Evolutionary conservation across 2,888 invertebrate genomes (phyloP), one percentile per base, ranked within the genome.

Genomic region (Agrotis segetum): DNA sequence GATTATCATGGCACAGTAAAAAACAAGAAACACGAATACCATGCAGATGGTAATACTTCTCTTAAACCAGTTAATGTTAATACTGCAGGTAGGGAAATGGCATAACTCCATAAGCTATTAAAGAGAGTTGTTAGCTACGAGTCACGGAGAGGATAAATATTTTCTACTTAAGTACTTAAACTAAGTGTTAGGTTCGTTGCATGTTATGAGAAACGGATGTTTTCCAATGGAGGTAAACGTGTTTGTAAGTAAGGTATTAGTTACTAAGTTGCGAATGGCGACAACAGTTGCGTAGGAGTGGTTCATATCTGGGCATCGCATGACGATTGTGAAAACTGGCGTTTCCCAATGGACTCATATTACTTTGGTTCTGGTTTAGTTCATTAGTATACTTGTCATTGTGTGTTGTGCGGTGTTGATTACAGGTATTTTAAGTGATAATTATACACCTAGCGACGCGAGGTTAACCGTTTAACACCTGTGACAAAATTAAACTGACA

Each of bases 301-400:
- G 71, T 73, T 79, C 67, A 58, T 79, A 81, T 81, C 62, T 65
- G 70, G 52, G 63, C 67, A 73, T 83, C 72, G 58, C 69, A 71
- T 84, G 71, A 77, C 46, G 67, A 65, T 77, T 83, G 71, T 68
- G 77, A 69, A 74, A 77, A 68, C 24, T 71, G n/a, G 13, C 17
- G 29, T 81, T 67, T 81, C 67, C 44, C 64, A 68, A 68, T 68
- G 16, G 59, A n/a, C 52, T 68, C 55, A n/a, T 66, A 55, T 79
- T 72, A 69, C 67, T 34, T 49, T 52, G 29, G 50, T 16, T 56
- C 13, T 11, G 56, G 56, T 77, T 77, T 72, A 34, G 55, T 77
- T 68, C 49, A 62, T 53, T 7, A 6, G 34, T 34, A 67, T 52
- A 52, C 3, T 24, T 46, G 29, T 44, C n/a, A 47, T 66, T 66